Conservation (phyloP, 2,888 invertebrate species). For the Lagria hirta region DNA sequence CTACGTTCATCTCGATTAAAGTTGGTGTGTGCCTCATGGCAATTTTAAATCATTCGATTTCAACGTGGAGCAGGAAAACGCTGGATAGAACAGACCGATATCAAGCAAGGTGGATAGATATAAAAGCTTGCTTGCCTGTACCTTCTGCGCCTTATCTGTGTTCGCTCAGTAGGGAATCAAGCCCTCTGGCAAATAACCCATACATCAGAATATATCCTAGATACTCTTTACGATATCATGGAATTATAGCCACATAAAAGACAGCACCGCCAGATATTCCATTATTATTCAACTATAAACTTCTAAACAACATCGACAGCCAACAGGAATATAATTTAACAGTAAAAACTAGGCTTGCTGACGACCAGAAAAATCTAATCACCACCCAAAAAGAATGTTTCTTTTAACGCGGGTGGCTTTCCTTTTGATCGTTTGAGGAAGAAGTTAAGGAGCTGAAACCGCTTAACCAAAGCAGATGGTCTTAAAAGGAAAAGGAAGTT, state of each 20-base stretch:
- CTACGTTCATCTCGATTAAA: constrained; percentile 13
- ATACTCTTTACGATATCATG: constrained; percentile 15
- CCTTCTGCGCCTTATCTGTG: constrained; percentile 23
- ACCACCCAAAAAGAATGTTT: constrained; percentile 8
- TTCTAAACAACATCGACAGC: constrained; percentile 1
- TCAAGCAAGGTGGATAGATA: constrained; percentile 21
- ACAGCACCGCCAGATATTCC: constrained; percentile 10
- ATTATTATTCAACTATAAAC: constrained; percentile 15
- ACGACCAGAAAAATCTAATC: constrained; percentile 23
- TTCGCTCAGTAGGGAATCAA: constrained; percentile 26
- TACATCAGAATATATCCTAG: constrained; percentile 28
- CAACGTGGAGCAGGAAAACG: constrained; percentile 3
- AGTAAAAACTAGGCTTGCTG: constrained; percentile 19
- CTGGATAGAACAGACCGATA: constrained; percentile 16
- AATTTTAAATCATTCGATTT: constrained; percentile 14
- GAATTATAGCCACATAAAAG: constrained; percentile 13
- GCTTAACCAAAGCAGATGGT: constrained; percentile 23
- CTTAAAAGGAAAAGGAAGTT: constrained; percentile 11
- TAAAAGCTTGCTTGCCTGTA: constrained; percentile 23
- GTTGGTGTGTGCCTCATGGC: constrained; percentile 1
- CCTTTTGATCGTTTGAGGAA: constrained; percentile 15
- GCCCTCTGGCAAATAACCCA: constrained; percentile 29
- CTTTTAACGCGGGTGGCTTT: constrained; percentile 3
- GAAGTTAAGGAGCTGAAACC: constrained; percentile 18
- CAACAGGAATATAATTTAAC: constrained; percentile 12